Percentiles rank a stretch among this genome's conserved stretches.
Evolutionary conservation across 1,140 invertebrate species (phyloP).

Genomic region (Harlomillsia oculata): DNA sequence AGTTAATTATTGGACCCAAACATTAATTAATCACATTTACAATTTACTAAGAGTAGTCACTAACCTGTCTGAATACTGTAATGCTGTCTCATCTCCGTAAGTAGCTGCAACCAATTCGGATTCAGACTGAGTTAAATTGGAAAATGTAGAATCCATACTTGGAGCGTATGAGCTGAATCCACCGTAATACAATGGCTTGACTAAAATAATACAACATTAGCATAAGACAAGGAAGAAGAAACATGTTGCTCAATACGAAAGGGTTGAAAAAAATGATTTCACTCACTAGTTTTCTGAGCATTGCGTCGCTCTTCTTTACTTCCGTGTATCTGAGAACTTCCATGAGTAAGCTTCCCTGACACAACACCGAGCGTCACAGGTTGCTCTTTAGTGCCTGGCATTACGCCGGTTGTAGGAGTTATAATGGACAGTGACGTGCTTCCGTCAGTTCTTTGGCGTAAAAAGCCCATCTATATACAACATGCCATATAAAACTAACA

Average conservation of each 20-base stretch:
- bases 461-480: constrained; percentile 59
- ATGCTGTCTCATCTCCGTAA: constrained; percentile 79
- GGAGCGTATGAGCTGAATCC: constrained; percentile 92
- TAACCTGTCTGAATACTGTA: constrained; percentile 71
- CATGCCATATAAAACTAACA: too few relatives aligned
- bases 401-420: constrained; percentile 63
- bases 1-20: background rate
- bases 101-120: constrained; percentile 82
- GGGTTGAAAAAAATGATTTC: too few relatives aligned
- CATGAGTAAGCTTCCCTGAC: constrained; percentile 71
- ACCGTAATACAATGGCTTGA: constrained; percentile 86
- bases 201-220: constrained; percentile 40
- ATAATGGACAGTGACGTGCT: constrained; percentile 80
- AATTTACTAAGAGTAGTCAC: background rate
- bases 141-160: constrained; percentile 87
- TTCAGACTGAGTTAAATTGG: constrained; percentile 86
- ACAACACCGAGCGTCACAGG: constrained; percentile 71
- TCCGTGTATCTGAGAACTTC: constrained; percentile 56
- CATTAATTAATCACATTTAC: too few relatives aligned
- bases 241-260: background rate
- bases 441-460: constrained; percentile 68
- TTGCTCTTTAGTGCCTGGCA: constrained; percentile 58
- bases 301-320: constrained; percentile 83
- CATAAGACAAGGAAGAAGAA: background rate
- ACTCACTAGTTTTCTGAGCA: too few relatives aligned